Percentiles rank a stretch among this genome's conserved stretches.
phyloP scores from a whole-genome alignment of 37 sponge, comb jelly and placozoan species.

The Cladorhizidae sp. region DNA sequence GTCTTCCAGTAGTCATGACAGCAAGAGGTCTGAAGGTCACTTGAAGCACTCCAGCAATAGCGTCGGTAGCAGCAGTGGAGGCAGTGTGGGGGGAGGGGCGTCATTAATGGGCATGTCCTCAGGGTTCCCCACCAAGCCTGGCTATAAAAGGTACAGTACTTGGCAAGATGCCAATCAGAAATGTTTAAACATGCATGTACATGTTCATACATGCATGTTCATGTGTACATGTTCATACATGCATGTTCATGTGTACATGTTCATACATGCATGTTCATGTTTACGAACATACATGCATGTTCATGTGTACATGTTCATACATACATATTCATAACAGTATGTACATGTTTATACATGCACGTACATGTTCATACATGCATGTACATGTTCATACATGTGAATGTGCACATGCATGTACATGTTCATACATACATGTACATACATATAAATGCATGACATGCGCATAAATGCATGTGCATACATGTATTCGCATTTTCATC shows the following conservation, averaged over 20 bases:
- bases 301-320: background rate
- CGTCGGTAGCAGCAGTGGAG: constrained; percentile 5
- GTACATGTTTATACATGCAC: too few species aligned
- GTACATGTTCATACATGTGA: too few species aligned
- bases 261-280: too few species aligned
- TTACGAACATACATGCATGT: background rate
- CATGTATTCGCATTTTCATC: too few species aligned
- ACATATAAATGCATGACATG: too few species aligned
- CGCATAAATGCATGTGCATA: too few species aligned
- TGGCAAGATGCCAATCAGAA: background rate
- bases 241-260: too few species aligned
- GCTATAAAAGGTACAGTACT: background rate
- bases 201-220: background rate
- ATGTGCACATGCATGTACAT: background rate
- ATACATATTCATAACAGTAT: background rate
- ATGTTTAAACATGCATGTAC: background rate
- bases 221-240: too few species aligned
- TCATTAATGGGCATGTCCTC: background rate
- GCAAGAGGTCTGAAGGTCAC: constrained; percentile 9
- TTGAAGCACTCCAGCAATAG: background rate
- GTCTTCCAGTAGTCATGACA: constrained; percentile 37
- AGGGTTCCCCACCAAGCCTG: background rate
- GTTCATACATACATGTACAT: background rate
- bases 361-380: too few species aligned
- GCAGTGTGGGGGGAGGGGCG: constrained; percentile 7